phyloP scores from a whole-genome alignment of 1,140 invertebrate genomes.

The Eriocheir sinensis region DNA sequence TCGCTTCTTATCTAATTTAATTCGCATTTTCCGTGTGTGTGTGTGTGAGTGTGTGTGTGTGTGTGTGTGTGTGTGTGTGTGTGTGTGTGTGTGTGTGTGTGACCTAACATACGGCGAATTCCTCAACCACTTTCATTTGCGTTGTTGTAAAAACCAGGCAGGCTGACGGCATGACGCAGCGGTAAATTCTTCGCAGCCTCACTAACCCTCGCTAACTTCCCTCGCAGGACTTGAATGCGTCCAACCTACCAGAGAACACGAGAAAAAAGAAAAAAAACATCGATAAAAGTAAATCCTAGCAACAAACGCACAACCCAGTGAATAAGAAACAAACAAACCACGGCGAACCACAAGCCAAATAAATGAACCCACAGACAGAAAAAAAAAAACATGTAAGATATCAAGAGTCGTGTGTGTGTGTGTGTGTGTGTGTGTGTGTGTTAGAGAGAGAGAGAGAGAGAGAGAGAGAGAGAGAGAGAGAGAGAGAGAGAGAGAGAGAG shows the following conservation, averaged over 20 bases:
- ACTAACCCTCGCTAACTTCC: not conserved
- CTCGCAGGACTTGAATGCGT: not conserved
- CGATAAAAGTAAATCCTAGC: no score
- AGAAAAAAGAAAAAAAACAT: slow-evolving; percentile 13
- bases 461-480: no score
- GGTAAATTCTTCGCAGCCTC: not conserved
- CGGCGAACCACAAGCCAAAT: slow-evolving; percentile 1
- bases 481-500: no score
- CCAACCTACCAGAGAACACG: not conserved
- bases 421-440: slow-evolving; percentile 21
- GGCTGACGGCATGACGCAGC: not conserved
- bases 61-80: no score
- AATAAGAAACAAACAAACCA: not conserved
- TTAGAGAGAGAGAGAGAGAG: no score
- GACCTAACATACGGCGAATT: not conserved
- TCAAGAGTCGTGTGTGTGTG: not conserved
- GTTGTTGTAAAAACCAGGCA: not conserved
- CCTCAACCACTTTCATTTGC: not conserved
- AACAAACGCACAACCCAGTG: no score
- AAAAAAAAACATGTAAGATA: not conserved
- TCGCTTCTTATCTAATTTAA: no score
- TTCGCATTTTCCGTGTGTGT: no score
- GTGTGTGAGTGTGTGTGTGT: no score
- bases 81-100: no score
- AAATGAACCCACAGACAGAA: not conserved